Base-by-base conservation (phyloP, 92 coral and sea anemone species). In the Epizoanthus stellaris region DNA sequence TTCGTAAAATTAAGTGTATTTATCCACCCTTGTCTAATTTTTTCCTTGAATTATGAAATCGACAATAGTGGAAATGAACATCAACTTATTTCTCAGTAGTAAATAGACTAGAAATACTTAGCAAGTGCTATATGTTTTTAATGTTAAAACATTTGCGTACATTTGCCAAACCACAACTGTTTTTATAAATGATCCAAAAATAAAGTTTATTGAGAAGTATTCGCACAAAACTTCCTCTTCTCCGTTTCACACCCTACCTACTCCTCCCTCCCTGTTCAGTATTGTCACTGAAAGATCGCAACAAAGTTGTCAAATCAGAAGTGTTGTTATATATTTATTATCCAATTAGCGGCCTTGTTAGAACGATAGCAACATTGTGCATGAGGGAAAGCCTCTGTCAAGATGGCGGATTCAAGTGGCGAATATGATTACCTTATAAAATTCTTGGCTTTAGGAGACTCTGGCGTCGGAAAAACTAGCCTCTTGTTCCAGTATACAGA, bases 401-500 rank as follows among this genome's bases (percentile, higher is more conserved):
- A 96, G 63, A 96, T 96, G 98, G 98, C 98, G 95, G 98, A 96
- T 19, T 86, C 90, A 5, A 93, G 93, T 14, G 91, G 89, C 38
- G 98, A 96, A 68, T 96, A 96, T 40, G 98, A 96, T 63, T 96
- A 92, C 76, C 93, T 96, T 71, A 88, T 96, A 52, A 96, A 96
- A 82, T 96, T 96, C 82, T 89, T 96, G 74, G 98, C 98, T 59
- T 90, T 95, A 6, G 98, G 98, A 2, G 98, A 95, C 70, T 95
- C 98, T 10, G 98, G 98, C 82, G 98, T 96, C 19, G 98, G 98
- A 59, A 96, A 96, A 89, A 96, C 98, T 17, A 96, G 98, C 77
- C 85, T 96, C 60, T 89, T 96, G 39, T 96, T 90, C 81, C 98
- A 93, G 30, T 96, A 94, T 80, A 96, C 98, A 7, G 98, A 96